Evolutionary conservation across 53 echinoderm and acorn worm genomes (phyloP), one percentile per base, ranked within the genome.

Genomic region (Arbacia lixula): DNA sequence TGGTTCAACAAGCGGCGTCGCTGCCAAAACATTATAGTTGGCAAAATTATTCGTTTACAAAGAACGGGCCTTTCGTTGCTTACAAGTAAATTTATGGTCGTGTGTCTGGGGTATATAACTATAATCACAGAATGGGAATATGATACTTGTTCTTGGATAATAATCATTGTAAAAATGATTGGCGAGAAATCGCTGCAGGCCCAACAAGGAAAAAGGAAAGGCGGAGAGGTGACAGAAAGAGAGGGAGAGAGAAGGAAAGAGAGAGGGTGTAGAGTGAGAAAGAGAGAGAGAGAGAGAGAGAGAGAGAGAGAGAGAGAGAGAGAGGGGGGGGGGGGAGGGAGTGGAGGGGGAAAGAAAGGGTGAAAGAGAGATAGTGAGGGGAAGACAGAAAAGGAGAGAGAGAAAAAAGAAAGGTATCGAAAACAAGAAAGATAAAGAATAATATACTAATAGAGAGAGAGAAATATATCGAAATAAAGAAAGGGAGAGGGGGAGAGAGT

Each of bases 101-200:
- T 71, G 46, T 71, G 40, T 40, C 43, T 43, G 46, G 46, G 71
- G 14, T 46, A 14, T 46, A 46, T 46, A 10, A 46, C 46, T 6
- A 14, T 43, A 49, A 43, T 26, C 46, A 40, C 43, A 40, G 42
- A 71, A 29, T 42, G 71, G 71, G 43, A 71, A 71, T 46, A 40
- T 71, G 71, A 71, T 40, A 71, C 71, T 42, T 42, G 71, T 71
- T 71, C 46, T 40, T 71, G 71, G 46, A 71, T 71, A 71, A 71
- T 71, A 71, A 71, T 38, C 38, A 38, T 4, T 36, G 66, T 66
- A 36, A 66, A 36, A 37, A 66, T 66, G 66, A 66, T 66, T 66
- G 66, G 66, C 21, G 66, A 37, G 21, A 66, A 66, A 38, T 66
- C 8, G 71, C 71, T 29, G 46, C 26, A 26, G 71, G 71, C 71